Conservation (phyloP, 2,113 vertebrate species). For the Grantiella picta region DNA sequence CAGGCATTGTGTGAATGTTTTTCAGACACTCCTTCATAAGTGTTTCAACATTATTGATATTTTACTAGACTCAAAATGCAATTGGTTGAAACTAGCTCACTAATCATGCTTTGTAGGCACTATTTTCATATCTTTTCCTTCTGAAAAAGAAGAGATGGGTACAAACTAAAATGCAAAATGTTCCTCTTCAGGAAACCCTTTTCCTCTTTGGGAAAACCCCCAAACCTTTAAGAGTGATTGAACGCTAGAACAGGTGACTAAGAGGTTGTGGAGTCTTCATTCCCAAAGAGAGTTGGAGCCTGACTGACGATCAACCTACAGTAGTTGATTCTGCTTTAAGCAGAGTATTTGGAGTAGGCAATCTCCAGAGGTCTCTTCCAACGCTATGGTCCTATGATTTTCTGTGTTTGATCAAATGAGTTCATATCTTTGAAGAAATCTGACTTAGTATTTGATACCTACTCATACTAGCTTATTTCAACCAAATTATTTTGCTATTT, state of each 20-base stretch:
- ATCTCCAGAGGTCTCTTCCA: not conserved
- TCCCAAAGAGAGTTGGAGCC: not conserved
- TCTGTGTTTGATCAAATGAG: not conserved
- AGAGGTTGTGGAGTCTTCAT: not conserved
- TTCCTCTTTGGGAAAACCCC: accelerated
- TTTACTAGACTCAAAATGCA: not conserved
- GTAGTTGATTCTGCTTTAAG: not conserved
- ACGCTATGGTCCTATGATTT: not conserved
- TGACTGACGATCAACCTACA: not conserved
- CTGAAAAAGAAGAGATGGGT: not conserved
- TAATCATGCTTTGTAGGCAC: not conserved
- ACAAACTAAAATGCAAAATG: not conserved
- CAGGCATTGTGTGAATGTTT: not conserved
- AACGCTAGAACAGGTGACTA: not conserved
- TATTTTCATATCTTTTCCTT: not conserved
- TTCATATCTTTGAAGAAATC: not conserved
- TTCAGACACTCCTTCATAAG: not conserved
- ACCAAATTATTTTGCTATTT: not conserved
- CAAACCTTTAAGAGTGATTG: not conserved
- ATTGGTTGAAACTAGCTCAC: not conserved
- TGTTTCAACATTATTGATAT: not conserved
- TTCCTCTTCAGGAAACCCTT: no score
- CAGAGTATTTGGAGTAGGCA: not conserved
- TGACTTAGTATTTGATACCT: not conserved
- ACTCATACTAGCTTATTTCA: not conserved